A percentile compares a stretch with the other conserved stretches of the same genome.
phyloP scores from a whole-genome alignment of 2,888 invertebrate genomes.

The Leptopilina drosophilae region DNA sequence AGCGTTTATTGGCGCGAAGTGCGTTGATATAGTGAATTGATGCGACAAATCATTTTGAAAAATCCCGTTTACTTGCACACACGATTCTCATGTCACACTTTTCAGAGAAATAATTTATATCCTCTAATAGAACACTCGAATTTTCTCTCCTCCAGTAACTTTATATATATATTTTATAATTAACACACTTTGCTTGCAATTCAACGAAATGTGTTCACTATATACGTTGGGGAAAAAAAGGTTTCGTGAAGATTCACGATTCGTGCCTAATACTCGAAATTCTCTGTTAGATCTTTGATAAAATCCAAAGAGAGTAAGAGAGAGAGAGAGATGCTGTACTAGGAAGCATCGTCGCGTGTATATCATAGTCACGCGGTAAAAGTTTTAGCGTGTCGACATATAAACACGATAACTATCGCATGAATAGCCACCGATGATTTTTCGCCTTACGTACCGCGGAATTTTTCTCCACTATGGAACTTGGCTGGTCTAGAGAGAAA shows the following conservation, averaged over 20 bases:
- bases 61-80: not conserved
- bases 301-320: not conserved
- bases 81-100: constrained; percentile 38
- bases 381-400: constrained; percentile 40
- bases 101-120: not conserved
- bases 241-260: constrained; percentile 6
- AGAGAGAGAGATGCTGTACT: constrained; percentile 26
- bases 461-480: constrained; percentile 53
- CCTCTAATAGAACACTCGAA: too few relatives aligned
- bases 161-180: constrained; percentile 28
- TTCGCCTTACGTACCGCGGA: constrained; percentile 51
- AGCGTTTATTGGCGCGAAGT: constrained; percentile 52
- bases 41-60: constrained; percentile 51
- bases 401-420: constrained; percentile 48
- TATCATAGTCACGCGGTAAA: constrained; percentile 41
- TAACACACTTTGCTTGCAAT: constrained; percentile 23
- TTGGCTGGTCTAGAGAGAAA: constrained; percentile 45
- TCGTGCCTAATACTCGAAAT: constrained; percentile 40
- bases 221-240: constrained; percentile 2
- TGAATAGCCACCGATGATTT: constrained; percentile 54
- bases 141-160: not conserved
- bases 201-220: constrained; percentile 2
- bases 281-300: constrained; percentile 37
- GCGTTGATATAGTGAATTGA: constrained; percentile 42
- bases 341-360: constrained; percentile 41